Base-by-base conservation (phyloP, 2,113 vertebrate species). In the Oreamnos americanus region DNA sequence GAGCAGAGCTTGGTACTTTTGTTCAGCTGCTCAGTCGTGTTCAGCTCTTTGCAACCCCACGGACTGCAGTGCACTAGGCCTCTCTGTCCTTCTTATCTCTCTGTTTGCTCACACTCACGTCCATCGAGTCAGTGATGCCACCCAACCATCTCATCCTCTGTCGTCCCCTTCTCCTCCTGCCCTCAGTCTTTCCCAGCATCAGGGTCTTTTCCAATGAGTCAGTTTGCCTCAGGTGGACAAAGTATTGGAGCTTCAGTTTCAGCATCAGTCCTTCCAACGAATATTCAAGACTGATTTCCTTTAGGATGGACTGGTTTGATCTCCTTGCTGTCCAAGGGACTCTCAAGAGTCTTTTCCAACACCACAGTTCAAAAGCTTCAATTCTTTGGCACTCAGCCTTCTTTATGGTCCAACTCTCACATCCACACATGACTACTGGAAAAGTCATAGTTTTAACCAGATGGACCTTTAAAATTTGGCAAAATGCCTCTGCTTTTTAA, bases 1-100 rank as follows among this genome's bases (percentile, higher is more conserved):
- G 30, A 57, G 16, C 39, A 25, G 39, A 49, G 30, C 33, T 49
- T 39, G 36, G 36, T 7, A n/a, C 2, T 16, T 12, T 2, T 36
- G 67, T 6, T 21, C 19, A 39, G n/a, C 5, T 0, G 1, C 17
- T 71, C 64, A 71, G 17, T 71, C n/a, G 2, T 5, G 64, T 5
- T 11, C 19, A 11, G 2, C 17, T 36, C n/a, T 26, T 12, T 36
- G n/a, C 17, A 21, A 1, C n/a, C 64, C 64, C 64, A 36, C 2
- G 9, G 64, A 1, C 64, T 5, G n/a, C 64, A 71, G n/a, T 0
- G 2, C n/a, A 11, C 64, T 2, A 71, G 64, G 64, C n/a, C 5
- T 74, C 67, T 23, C 10, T 3, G 67, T 21, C 67, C 67, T 74
- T 25, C 67, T 12, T 13, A 25, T 39, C 64, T 67, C 64, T 67